Conservation (phyloP, 2,888 invertebrate genomes). For the Amphipoea lucens region DNA sequence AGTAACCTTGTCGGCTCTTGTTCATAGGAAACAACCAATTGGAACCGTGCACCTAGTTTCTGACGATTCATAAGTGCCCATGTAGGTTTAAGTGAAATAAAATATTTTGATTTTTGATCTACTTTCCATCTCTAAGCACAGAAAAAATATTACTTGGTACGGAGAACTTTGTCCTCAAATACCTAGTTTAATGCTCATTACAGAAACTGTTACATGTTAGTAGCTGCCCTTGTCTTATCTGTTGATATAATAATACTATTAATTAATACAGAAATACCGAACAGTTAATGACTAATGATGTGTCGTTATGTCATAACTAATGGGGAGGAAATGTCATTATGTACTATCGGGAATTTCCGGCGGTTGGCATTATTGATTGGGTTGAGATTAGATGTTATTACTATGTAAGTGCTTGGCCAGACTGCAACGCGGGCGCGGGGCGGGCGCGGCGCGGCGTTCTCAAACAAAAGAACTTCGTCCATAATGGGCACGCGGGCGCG, state of each 20-base stretch:
- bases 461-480: no score
- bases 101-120: not conserved
- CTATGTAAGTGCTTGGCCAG: not conserved
- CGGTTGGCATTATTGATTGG: slow-evolving; percentile 31
- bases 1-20: no score
- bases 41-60: no score
- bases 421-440: no score
- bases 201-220: not conserved
- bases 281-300: slow-evolving; percentile 44
- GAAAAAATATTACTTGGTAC: not conserved
- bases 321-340: slow-evolving; percentile 34
- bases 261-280: slow-evolving; percentile 12
- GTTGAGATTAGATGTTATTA: not conserved
- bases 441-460: no score
- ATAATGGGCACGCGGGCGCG: no score
- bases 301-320: slow-evolving; percentile 45
- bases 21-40: no score
- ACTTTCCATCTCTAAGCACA: not conserved
- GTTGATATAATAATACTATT: slow-evolving; percentile 17
- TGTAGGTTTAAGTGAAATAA: no score
- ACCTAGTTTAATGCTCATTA: not conserved
- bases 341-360: slow-evolving; percentile 38
- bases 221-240: not conserved
- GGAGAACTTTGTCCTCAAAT: not conserved
- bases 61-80: no score